These are phyloP conservation scores for Abrostola triplasia DNA, from an alignment of 2,888 invertebrate genomes.

Conservation along the genomic window DNA sequence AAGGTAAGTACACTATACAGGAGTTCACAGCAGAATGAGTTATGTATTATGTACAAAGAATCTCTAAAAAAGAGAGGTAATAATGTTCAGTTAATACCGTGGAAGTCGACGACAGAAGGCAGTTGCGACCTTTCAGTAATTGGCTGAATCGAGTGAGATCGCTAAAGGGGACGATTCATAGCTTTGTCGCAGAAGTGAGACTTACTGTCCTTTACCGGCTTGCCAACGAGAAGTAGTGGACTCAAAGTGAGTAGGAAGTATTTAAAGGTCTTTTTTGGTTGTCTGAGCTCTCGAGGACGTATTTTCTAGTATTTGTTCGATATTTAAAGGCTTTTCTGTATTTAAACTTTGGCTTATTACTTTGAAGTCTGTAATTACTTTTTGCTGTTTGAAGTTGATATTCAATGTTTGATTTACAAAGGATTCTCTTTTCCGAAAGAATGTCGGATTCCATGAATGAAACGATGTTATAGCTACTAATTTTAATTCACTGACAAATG, in stretches of 20 bases:
- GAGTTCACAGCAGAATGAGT: constrained; percentile 38
- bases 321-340: constrained; percentile 34
- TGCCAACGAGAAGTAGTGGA: constrained; percentile 55
- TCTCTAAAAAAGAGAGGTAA: constrained; percentile 23
- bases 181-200: constrained; percentile 78
- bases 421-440: constrained; percentile 13
- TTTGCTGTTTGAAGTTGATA: constrained; percentile 12
- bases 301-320: constrained; percentile 42
- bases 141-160: constrained; percentile 62
- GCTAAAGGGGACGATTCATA: constrained; percentile 71
- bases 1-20: constrained; percentile 39
- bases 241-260: constrained; percentile 61
- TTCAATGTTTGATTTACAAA: neutral
- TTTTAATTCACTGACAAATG: constrained; percentile 39
- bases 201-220: constrained; percentile 71
- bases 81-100: constrained; percentile 35
- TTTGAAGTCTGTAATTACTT: constrained; percentile 15
- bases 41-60: constrained; percentile 8
- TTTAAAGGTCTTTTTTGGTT: constrained; percentile 51
- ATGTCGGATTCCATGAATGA: constrained; percentile 4
- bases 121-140: constrained; percentile 68
- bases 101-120: constrained; percentile 38
- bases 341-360: constrained; percentile 42
- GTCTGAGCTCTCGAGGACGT: constrained; percentile 46
- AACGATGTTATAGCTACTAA: constrained; percentile 26